Base-by-base conservation (phyloP, 2,888 invertebrate species). In the Euplexia lucipara region DNA sequence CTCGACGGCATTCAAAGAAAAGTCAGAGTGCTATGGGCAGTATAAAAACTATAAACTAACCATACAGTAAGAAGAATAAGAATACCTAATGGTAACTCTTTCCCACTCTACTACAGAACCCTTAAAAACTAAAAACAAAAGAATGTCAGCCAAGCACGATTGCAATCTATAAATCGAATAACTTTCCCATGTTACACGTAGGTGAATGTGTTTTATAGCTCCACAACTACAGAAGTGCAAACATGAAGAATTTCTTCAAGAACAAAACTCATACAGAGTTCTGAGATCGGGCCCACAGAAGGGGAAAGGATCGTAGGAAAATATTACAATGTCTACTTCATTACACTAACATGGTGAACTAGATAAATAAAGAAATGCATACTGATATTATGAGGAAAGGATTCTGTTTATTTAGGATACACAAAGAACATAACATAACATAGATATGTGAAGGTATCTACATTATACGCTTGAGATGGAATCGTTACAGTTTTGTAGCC, bases 91-190 rank as follows among this genome's bases (percentile, higher is more conserved):
- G 2, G 26, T 26, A 3, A 2, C 26, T 5, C 5, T 26, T 26
- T 26, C 2, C 26, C 26, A 26, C 26, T 26, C 5, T 5, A 26
- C 2, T 5, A 26, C 26, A 5, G 26, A 26, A 72, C 56, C 54
- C 42, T 47, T 0, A 8, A 7, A 7, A 44, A 45, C 30, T 16
- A 20, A 56, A 56, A 71, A 60, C 47, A 68, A 68, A 69, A 35
- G 42, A 42, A 71, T 59, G 41, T 20, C 32, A 39, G 16, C 61
- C 22, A 52, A 18, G 14, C n/a, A 35, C 51, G 12, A 70, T 73
- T 60, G 42, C 59, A 70, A 70, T 57, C 70, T 41, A 75, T 70
- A 75, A 75, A 76, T 75, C 63, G 54, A 45, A 57, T 63, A 70
- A 75, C 52, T 75, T 60, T 71, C 42, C 20, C 52, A 3, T 12